Evolutionary conservation across 1,140 invertebrate genomes (phyloP).

Genomic region (Drosophila lacteicornis): DNA sequence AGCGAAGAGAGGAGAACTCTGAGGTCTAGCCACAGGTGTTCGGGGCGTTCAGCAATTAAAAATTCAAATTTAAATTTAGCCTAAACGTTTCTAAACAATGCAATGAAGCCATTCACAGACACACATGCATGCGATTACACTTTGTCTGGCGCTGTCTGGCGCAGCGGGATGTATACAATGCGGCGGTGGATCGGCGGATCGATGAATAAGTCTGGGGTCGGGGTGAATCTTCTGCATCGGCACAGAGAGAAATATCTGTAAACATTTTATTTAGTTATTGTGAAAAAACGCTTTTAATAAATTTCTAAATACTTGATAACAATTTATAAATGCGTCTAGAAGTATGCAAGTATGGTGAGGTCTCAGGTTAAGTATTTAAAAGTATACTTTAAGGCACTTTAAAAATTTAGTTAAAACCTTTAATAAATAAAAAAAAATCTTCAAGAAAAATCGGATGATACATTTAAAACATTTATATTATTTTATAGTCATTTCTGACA

Average conservation of each 20-base stretch:
- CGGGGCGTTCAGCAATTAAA: constrained; percentile 61
- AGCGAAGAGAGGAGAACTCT: constrained; percentile 4
- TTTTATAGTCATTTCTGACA: too few species aligned
- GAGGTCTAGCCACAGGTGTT: constrained; percentile 71
- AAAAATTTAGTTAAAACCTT: too few species aligned
- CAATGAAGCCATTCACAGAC: constrained; percentile 57
- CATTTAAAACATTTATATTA: too few species aligned
- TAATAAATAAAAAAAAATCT: too few species aligned
- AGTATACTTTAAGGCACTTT: too few species aligned
- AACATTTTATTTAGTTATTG: too few species aligned
- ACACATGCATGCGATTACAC: constrained; percentile 50
- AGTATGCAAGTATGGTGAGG: too few species aligned
- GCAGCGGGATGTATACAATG: constrained; percentile 46
- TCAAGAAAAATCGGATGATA: too few species aligned
- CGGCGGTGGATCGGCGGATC: constrained; percentile 13
- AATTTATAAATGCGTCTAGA: neutral
- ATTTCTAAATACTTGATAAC: neutral
- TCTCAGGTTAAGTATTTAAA: too few species aligned
- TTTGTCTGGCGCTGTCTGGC: constrained; percentile 55
- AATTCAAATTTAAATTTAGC: constrained; percentile 74
- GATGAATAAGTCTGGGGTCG: constrained; percentile 1
- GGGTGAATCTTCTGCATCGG: constrained; percentile 39
- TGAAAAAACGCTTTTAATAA: too few species aligned
- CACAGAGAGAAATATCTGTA: constrained; percentile 15
- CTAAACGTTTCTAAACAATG: constrained; percentile 78